Base-by-base conservation (phyloP, 2,888 invertebrate species). In the Chrysomela aeneicollis region DNA sequence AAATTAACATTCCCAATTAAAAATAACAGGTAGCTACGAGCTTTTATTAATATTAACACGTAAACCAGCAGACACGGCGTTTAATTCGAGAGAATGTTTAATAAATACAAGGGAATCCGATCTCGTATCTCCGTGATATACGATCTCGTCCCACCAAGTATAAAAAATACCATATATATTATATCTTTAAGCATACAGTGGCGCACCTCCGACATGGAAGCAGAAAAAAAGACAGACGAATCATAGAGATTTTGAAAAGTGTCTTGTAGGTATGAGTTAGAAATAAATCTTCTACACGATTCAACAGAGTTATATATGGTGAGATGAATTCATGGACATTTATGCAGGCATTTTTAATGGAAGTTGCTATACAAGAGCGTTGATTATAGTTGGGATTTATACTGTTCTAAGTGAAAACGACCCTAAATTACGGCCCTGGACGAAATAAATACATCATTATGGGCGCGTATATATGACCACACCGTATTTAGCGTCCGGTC, bases 41-140 rank as follows among this genome's bases (percentile, higher is more conserved):
- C 68, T 68, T 71, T 75, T 76, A 77, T 76, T 76, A 77, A 77
- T 77, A 73, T 73, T 74, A 77, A 57, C 57, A 57, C 57, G 57
- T 57, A 26, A 57, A 57, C 42, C 12, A 18, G 65, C 63, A 64
- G 77, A 77, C 78, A 74, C 71, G 65, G 69, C 73, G 67, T 70
- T 77, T 77, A 76, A 76, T 76, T 70, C 53, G 53, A 42, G 54
- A 61, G 63, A 64, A 67, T 72, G 66, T 64, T 66, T 63, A 61
- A 69, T 64, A 66, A 73, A 70, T 68, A 70, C 61, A 62, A 59
- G 32, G 68, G 66, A 68, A 71, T 66, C 62, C 65, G 66, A 72
- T 69, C 69, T 68, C 64, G 47, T 64, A 63, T 67, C 64, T 65
- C 55, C 15, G 52, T 63, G 69, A 69, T 69, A 61, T 65, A 67